A percentile compares a stretch with the other conserved stretches of the same genome.
These are phyloP conservation scores for Scolanthus callimorphus DNA, from an alignment of 92 coral and sea anemone species.

Conservation along the genomic window DNA sequence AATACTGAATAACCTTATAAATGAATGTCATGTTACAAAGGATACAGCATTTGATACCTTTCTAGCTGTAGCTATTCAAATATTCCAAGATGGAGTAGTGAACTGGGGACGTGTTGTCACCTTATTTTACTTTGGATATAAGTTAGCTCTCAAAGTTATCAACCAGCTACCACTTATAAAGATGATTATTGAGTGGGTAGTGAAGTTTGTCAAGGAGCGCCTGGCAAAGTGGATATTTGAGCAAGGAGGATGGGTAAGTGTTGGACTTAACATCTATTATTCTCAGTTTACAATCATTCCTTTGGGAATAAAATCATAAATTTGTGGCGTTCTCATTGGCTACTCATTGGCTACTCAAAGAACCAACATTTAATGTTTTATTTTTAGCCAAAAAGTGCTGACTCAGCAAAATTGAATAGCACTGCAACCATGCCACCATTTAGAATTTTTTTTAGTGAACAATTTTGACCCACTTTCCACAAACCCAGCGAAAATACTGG, in stretches of 20 bases:
- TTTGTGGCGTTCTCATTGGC: too few species aligned
- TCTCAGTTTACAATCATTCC: too few species aligned
- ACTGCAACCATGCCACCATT: too few species aligned
- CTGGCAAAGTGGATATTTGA: conserved; percentile 88
- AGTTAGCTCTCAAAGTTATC: conserved; percentile 78
- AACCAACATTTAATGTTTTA: too few species aligned
- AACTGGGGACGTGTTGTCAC: conserved; percentile 99
- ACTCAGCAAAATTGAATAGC: too few species aligned
- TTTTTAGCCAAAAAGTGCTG: too few species aligned
- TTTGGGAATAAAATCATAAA: too few species aligned
- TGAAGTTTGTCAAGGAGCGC: conserved; percentile 79
- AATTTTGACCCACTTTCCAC: too few species aligned
- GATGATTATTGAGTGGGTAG: conserved; percentile 88
- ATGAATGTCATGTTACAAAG: conserved; percentile 71
- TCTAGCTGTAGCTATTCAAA: conserved; percentile 72
- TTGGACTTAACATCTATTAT: too few species aligned
- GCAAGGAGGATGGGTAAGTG: conserved; percentile 98
- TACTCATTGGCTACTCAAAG: too few species aligned
- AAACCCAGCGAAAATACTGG: too few species aligned
- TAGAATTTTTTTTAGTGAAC: too few species aligned
- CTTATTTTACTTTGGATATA: conserved; percentile 93
- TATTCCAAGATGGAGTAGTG: conserved; percentile 80
- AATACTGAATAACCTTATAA: conserved; percentile 56
- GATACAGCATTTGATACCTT: conserved; percentile 96
- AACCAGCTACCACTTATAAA: conserved; percentile 78